These are phyloP conservation scores for Melanerpes formicivorus DNA, from an alignment of 2,113 vertebrate species.

Conservation along the genomic window DNA sequence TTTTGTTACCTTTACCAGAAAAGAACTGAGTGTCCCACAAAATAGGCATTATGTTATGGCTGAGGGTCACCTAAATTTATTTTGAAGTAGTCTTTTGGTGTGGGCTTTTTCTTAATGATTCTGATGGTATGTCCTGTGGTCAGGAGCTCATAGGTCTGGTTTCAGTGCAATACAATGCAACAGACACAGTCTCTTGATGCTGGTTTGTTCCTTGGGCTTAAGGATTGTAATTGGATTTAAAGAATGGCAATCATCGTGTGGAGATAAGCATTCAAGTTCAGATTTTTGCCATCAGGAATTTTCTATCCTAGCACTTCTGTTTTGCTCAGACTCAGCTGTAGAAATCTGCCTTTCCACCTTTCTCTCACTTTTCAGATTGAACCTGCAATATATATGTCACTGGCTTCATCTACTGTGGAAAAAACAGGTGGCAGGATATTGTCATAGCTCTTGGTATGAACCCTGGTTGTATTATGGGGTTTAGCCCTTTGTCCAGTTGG, in stretches of 20 bases:
- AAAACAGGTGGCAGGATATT: neutral
- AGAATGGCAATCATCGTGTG: neutral
- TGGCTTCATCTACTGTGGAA: neutral
- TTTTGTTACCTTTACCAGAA: neutral
- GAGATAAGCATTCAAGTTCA: neutral
- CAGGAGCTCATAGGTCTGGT: neutral
- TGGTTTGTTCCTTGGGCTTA: neutral
- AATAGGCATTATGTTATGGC: neutral
- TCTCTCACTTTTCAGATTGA: neutral
- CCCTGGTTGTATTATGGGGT: neutral
- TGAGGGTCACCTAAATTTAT: neutral
- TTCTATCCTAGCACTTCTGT: neutral
- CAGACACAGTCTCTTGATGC: neutral
- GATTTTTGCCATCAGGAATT: neutral
- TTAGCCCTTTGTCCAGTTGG: neutral
- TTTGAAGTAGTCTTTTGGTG: neutral
- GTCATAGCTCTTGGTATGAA: neutral
- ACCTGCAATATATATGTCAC: neutral
- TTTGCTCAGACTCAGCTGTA: neutral
- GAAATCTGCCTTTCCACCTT: neutral
- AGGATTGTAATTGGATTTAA: neutral
- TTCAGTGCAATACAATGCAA: neutral
- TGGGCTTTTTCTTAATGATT: accelerated
- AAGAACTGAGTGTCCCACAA: neutral
- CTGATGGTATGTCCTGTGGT: neutral